These are phyloP conservation scores for Myotis vivesi DNA, from an alignment of 2,797 vertebrate species.

Conservation along the genomic window DNA sequence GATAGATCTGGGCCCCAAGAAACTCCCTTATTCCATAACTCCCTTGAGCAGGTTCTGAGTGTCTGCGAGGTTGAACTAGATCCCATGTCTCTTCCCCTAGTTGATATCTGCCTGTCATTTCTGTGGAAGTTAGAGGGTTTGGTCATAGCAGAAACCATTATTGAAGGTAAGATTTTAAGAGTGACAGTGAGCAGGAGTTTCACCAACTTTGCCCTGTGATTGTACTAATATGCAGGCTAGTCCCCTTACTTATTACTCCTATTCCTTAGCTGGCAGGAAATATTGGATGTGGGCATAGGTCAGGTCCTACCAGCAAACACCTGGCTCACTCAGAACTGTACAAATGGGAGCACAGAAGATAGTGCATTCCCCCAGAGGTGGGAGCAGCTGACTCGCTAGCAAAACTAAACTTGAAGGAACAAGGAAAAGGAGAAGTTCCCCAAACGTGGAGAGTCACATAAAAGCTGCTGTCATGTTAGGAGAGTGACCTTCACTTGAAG, in stretches of 20 bases:
- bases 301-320: not conserved
- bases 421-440: not conserved
- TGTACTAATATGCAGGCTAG: not conserved
- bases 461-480: not conserved
- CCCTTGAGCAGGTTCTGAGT: not conserved
- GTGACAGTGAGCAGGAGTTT: not conserved
- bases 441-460: not conserved
- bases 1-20: too few relatives aligned
- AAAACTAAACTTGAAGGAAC: not conserved
- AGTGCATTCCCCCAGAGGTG: not conserved
- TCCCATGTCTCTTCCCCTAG: not conserved
- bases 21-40: not conserved
- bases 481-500: not conserved
- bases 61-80: not conserved
- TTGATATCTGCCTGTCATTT: not conserved
- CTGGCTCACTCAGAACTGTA: not conserved
- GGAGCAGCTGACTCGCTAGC: not conserved
- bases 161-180: not conserved
- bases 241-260: not conserved
- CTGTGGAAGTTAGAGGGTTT: not conserved
- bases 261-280: not conserved
- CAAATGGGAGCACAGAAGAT: not conserved
- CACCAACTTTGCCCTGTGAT: not conserved
- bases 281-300: not conserved
- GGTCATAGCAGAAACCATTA: not conserved